Evolutionary conservation across 2,888 invertebrate species (phyloP).

Genomic region (Erebia aethiops): DNA sequence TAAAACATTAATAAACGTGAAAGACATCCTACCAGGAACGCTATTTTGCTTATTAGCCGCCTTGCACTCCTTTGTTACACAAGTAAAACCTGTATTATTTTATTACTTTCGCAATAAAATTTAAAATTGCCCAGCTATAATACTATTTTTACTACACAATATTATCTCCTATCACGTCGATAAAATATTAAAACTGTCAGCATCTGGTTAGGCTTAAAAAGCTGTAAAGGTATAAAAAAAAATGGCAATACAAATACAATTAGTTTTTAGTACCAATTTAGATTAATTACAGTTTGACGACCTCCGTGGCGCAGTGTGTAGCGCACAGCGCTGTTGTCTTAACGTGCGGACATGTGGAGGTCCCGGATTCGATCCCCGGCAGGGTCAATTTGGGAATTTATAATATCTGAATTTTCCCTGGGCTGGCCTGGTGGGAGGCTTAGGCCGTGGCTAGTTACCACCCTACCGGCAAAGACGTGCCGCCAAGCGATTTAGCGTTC

Average conservation of each 20-base stretch:
- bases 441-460: too few species aligned
- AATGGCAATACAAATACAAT: neutral
- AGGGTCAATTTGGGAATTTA: too few species aligned
- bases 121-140: neutral
- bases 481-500: too few species aligned
- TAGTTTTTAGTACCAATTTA: too few species aligned
- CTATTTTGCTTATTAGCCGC: neutral
- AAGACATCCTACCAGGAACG: neutral
- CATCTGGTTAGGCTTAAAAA: conserved; percentile 23
- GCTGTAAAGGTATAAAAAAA: conserved; percentile 16
- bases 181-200: conserved; percentile 4
- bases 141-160: conserved; percentile 15
- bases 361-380: too few species aligned
- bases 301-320: too few species aligned
- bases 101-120: conserved; percentile 19
- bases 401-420: too few species aligned
- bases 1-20: neutral
- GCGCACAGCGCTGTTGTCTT: too few species aligned
- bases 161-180: neutral
- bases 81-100: conserved; percentile 8
- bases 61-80: conserved; percentile 3
- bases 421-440: too few species aligned
- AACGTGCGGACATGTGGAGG: too few species aligned
- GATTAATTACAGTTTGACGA: too few species aligned
- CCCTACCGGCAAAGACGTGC: too few species aligned